These are phyloP conservation scores for Lymantria dispar DNA, from an alignment of 2,888 invertebrate genomes.

Conservation along the genomic window DNA sequence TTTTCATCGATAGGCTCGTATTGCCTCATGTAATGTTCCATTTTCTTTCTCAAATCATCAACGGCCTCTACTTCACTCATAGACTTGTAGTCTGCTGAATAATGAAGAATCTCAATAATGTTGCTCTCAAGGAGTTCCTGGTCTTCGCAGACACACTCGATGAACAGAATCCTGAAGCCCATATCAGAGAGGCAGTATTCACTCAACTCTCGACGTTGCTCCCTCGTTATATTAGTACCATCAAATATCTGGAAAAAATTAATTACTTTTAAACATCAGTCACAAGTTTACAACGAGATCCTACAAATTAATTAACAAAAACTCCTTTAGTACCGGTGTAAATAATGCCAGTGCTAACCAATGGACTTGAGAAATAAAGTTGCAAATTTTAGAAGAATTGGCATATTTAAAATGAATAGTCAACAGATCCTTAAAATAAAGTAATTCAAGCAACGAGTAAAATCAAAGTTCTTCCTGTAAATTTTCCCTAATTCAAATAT, in stretches of 20 bases:
- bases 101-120: constrained; percentile 89
- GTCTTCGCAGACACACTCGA: constrained; percentile 96
- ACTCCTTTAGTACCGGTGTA: too few species aligned
- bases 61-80: constrained; percentile 90
- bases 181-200: constrained; percentile 87
- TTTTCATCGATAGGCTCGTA: constrained; percentile 90
- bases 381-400: too few species aligned
- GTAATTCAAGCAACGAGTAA: too few species aligned
- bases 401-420: too few species aligned
- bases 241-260: constrained; percentile 89
- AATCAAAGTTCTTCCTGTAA: too few species aligned
- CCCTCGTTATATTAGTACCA: constrained; percentile 94
- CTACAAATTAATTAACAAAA: too few species aligned
- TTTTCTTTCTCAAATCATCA: constrained; percentile 90
- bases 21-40: constrained; percentile 91
- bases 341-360: too few species aligned
- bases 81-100: constrained; percentile 92
- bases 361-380: too few species aligned
- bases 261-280: too few species aligned
- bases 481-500: too few species aligned
- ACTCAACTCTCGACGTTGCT: constrained; percentile 89
- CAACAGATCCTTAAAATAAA: too few species aligned
- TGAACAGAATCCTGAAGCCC: constrained; percentile 93
- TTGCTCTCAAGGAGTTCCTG: constrained; percentile 72
- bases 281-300: too few species aligned